Percentiles rank a stretch among this genome's conserved stretches.
phyloP scores from a whole-genome alignment of 2,113 vertebrate genomes.

The Calyptommatus sinebrachiatus region DNA sequence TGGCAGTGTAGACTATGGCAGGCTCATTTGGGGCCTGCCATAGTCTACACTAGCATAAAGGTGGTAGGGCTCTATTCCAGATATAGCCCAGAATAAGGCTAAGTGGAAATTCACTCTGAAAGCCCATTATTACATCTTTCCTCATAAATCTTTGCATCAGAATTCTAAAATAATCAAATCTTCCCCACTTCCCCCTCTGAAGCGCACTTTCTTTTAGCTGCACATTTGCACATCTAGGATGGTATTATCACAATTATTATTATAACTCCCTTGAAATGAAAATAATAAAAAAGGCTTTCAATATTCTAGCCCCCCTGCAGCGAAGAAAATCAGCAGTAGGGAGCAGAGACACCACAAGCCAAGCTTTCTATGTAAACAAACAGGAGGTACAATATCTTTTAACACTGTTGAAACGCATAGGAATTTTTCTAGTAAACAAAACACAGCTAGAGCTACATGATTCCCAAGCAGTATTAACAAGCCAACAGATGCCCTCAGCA shows the following conservation, averaged over 20 bases:
- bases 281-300: constrained; percentile 44
- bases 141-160: constrained; percentile 8
- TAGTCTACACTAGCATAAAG: too few relatives aligned
- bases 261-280: constrained; percentile 52
- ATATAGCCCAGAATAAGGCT: too few relatives aligned
- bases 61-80: too few relatives aligned
- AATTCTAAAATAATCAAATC: constrained; percentile 20
- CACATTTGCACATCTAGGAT: constrained; percentile 32
- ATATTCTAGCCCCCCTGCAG: constrained; percentile 41
- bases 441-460: constrained; percentile 33
- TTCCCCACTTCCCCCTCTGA: neutral
- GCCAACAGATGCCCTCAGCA: constrained; percentile 63
- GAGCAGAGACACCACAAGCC: constrained; percentile 38
- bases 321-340: constrained; percentile 53
- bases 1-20: too few relatives aligned
- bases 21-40: too few relatives aligned
- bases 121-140: constrained; percentile 10
- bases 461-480: constrained; percentile 56
- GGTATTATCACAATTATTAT: constrained; percentile 35
- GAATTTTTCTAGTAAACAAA: constrained; percentile 63
- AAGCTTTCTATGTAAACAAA: constrained; percentile 54
- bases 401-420: constrained; percentile 38
- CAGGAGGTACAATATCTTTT: constrained; percentile 53
- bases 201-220: constrained; percentile 40
- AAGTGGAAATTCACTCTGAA: neutral